Evolutionary conservation across 2,888 invertebrate genomes (phyloP).

Genomic region (Hypselothyrea guttata): DNA sequence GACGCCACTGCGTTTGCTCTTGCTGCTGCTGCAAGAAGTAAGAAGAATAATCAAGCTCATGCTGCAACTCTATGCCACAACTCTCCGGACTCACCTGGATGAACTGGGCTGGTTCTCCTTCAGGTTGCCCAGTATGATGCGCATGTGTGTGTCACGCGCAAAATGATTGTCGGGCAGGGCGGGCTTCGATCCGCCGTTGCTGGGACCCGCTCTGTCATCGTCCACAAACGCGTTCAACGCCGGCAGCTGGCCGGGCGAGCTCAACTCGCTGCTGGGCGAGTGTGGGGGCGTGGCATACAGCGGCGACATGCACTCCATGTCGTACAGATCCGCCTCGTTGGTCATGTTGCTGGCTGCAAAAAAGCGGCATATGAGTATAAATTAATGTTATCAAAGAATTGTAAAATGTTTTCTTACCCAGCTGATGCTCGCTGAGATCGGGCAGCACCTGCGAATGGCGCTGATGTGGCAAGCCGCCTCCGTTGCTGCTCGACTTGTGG

Average conservation of each 20-base stretch:
- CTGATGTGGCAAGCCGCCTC: conserved; percentile 69
- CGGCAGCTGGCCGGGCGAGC: conserved; percentile 83
- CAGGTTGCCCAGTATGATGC: conserved; percentile 89
- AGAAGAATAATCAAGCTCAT: background rate
- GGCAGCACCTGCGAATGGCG: conserved; percentile 82
- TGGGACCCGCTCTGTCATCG: conserved; percentile 77
- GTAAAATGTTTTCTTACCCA: conserved; percentile 73
- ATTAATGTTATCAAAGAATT: too few species aligned
- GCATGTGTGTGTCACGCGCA: conserved; percentile 95
- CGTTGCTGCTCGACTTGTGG: conserved; percentile 64
- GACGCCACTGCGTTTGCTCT: conserved; percentile 91
- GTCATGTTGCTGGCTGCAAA: conserved; percentile 66
- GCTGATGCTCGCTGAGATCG: conserved; percentile 82
- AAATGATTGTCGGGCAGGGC: conserved; percentile 89
- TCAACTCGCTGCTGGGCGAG: conserved; percentile 87
- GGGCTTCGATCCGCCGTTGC: conserved; percentile 64
- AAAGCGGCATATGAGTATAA: background rate
- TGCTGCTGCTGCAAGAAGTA: conserved; percentile 77
- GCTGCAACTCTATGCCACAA: too few species aligned
- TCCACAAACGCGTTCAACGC: conserved; percentile 81
- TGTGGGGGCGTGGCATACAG: conserved; percentile 92
- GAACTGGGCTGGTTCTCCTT: conserved; percentile 82
- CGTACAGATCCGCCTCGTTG: conserved; percentile 82
- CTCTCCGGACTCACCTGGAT: conserved; percentile 74
- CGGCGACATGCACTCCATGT: conserved; percentile 85